phyloP scores from a whole-genome alignment of 2,113 vertebrate species.

The Diglossa brunneiventris region DNA sequence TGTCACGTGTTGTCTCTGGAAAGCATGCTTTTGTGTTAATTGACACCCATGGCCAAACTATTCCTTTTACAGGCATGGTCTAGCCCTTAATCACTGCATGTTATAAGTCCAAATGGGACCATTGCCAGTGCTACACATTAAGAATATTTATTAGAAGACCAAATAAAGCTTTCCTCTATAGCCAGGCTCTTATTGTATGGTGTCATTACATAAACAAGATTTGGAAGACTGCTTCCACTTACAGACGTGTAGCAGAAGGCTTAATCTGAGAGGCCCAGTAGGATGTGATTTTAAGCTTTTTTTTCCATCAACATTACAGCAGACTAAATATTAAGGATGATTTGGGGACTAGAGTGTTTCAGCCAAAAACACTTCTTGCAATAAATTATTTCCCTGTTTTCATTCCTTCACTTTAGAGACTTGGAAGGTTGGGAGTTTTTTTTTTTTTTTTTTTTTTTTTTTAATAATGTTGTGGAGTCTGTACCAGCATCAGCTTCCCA shows the following conservation, averaged over 20 bases:
- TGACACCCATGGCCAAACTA: neutral
- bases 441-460: neutral
- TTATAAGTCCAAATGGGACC: neutral
- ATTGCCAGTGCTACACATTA: neutral
- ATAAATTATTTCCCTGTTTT: neutral
- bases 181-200: constrained; percentile 7
- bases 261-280: constrained; percentile 15
- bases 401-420: neutral
- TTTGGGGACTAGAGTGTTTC: neutral
- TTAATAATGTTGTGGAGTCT: neutral
- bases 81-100: constrained; percentile 3
- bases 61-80: neutral
- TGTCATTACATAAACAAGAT: constrained; percentile 19
- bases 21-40: neutral
- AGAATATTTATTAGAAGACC: constrained; percentile 39
- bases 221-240: constrained; percentile 33
- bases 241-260: neutral
- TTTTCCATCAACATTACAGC: neutral
- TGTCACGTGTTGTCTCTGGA: rapidly evolving
- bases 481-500: neutral
- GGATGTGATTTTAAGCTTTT: neutral
- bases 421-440: neutral
- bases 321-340: constrained; percentile 44
- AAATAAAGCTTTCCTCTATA: constrained; percentile 8
- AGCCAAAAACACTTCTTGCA: neutral